A percentile compares a stretch with the other conserved stretches of the same genome.
These are phyloP conservation scores for Scaptomyza flava DNA, from an alignment of 2,888 invertebrate species.

Conservation along the genomic window DNA sequence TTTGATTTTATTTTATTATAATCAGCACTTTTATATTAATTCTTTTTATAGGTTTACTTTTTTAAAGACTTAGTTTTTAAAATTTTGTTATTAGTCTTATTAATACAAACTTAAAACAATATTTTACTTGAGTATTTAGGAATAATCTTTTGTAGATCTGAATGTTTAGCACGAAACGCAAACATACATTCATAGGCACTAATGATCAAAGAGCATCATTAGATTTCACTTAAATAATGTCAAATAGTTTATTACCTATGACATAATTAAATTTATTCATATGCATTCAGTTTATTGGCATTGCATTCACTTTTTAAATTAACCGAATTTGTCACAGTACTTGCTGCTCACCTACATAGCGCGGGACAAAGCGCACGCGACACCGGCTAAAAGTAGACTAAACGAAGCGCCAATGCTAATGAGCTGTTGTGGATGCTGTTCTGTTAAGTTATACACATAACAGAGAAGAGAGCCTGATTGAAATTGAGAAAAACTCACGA, in stretches of 20 bases:
- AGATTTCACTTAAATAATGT: neutral
- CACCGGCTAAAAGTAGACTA: conserved; percentile 78
- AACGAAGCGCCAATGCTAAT: conserved; percentile 48
- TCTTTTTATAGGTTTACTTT: too few relatives aligned
- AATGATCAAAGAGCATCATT: neutral
- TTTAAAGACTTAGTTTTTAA: too few relatives aligned
- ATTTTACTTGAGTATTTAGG: neutral
- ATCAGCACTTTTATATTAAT: too few relatives aligned
- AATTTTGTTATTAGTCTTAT: neutral
- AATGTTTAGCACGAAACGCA: neutral
- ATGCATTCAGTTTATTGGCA: conserved; percentile 1
- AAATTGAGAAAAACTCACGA: neutral
- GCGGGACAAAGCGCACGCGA: conserved; percentile 56
- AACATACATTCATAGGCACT: neutral
- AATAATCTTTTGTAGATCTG: neutral
- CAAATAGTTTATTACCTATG: neutral
- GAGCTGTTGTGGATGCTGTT: conserved; percentile 51
- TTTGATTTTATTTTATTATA: too few relatives aligned
- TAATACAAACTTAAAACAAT: neutral
- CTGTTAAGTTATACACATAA: conserved; percentile 15
- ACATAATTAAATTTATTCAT: neutral
- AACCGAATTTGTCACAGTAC: conserved; percentile 18
- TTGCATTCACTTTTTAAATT: conserved; percentile 31
- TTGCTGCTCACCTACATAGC: conserved; percentile 39
- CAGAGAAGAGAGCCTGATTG: conserved; percentile 4